These are phyloP conservation scores for Cerceris ruficornis DNA, from an alignment of 2,888 invertebrate species.

Conservation along the genomic window DNA sequence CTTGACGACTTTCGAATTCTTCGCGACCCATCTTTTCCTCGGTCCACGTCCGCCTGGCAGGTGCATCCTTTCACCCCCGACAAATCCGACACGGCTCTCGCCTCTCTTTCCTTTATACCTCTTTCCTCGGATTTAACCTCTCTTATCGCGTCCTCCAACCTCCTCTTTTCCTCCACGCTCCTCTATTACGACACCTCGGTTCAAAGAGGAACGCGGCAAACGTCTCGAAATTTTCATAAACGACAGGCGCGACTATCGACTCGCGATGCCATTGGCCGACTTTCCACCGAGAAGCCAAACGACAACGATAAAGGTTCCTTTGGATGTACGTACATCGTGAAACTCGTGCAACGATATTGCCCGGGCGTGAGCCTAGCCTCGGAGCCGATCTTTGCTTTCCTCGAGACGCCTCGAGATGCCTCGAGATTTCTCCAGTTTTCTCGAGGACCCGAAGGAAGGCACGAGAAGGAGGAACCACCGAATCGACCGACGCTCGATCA, in stretches of 20 bases:
- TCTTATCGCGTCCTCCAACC: too few species aligned
- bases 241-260: conserved; percentile 30
- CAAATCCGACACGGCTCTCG: conserved; percentile 34
- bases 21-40: too few species aligned
- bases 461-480: too few species aligned
- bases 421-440: too few species aligned
- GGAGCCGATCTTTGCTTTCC: conserved; percentile 49
- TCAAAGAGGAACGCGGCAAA: not conserved
- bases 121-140: conserved; percentile 2
- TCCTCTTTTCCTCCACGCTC: too few species aligned
- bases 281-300: conserved; percentile 62
- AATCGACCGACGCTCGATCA: too few species aligned
- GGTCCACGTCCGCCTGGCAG: not conserved
- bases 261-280: conserved; percentile 69
- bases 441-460: too few species aligned
- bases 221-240: not conserved
- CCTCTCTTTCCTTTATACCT: conserved; percentile 26
- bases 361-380: conserved; percentile 69
- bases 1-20: too few species aligned
- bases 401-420: not conserved
- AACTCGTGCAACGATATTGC: conserved; percentile 64
- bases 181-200: not conserved
- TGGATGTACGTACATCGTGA: conserved; percentile 64
- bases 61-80: conserved; percentile 40
- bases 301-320: conserved; percentile 68